Conservation (phyloP, 2,113 vertebrate genomes). For the Hyaena hyaena region DNA sequence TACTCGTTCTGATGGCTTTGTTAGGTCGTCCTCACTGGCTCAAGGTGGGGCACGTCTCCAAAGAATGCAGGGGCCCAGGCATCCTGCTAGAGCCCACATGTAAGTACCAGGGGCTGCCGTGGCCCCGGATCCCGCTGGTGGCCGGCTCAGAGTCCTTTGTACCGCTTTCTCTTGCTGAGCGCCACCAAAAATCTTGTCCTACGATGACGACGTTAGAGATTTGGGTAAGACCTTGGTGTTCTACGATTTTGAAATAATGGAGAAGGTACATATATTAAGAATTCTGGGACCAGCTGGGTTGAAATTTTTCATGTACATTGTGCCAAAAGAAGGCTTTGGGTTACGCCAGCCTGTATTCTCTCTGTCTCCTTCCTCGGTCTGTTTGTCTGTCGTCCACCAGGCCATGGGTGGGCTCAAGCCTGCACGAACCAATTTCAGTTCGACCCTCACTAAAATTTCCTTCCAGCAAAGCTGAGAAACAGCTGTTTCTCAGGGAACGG, state of each 20-base stretch:
- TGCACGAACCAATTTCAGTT: not conserved
- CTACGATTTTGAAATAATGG: not conserved
- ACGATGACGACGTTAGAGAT: not conserved
- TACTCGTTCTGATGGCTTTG: not conserved
- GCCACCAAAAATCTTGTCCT: not conserved
- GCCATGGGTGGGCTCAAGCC: not conserved
- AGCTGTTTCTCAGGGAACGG: slow-evolving; percentile 50
- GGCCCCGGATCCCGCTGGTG: not conserved
- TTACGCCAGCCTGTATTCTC: fast-evolving
- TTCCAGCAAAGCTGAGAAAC: slow-evolving; percentile 6
- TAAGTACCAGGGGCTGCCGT: not conserved
- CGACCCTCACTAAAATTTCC: slow-evolving; percentile 14
- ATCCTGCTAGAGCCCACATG: not conserved
- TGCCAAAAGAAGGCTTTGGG: not conserved
- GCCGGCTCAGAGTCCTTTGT: fast-evolving
- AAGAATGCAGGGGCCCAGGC: no score
- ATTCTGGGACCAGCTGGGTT: not conserved
- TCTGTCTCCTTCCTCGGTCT: no score
- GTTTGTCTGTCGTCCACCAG: not conserved
- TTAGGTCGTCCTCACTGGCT: not conserved
- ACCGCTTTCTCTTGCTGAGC: not conserved
- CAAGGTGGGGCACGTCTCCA: not conserved
- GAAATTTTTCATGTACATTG: not conserved
- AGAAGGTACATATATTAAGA: not conserved
- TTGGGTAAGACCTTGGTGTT: not conserved